Evolutionary conservation across 2,113 vertebrate genomes (phyloP), one percentile per base, ranked within the genome.

Genomic region (Saguinus midas): DNA sequence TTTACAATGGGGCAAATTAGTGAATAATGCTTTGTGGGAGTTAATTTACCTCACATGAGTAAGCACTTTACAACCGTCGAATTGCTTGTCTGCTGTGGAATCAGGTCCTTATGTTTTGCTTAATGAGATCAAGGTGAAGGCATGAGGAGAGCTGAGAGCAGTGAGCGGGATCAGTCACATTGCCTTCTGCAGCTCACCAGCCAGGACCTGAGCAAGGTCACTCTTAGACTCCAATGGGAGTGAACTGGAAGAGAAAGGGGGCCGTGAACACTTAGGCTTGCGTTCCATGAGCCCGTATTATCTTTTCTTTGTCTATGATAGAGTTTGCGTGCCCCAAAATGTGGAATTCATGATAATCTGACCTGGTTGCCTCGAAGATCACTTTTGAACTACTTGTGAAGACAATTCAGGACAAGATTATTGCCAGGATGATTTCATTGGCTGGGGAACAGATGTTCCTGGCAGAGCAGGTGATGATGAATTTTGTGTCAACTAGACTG

Each of bases 21-120:
- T 3, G 23, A 52, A 27, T 7, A 37, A 68, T 0, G 68, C 82
- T 84, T 55, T 11, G 13, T 25, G 35, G 79, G 95, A 84, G 95
- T 70, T 92, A 52, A 91, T 93, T 94, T 61, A 83, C 85, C 37
- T 94, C 96, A 85, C 91, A 45, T 23, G 89, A 96, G 89, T 73
- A 58, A 95, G 66, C 91, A 40, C 89, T 78, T 64, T 13, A 68
- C 25, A 9, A 23, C 64, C 70, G 20, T 27, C 0, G 16, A 55
- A 13, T 16, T 5, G 3, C 72, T 64, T 7, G 9, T 37, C 12
- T 14, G 35, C 79, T 50, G 48, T 37, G 9, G 81, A 61, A 92
- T 90, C 84, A 80, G 27, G 72, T 87, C 96, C 93, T 93, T 95
- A 82, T 87, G 96, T 68, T 97, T 91, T 87, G 75, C 57, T 88